Conservation (phyloP, 2,797 vertebrate species). For the Tamandua tetradactyla region DNA sequence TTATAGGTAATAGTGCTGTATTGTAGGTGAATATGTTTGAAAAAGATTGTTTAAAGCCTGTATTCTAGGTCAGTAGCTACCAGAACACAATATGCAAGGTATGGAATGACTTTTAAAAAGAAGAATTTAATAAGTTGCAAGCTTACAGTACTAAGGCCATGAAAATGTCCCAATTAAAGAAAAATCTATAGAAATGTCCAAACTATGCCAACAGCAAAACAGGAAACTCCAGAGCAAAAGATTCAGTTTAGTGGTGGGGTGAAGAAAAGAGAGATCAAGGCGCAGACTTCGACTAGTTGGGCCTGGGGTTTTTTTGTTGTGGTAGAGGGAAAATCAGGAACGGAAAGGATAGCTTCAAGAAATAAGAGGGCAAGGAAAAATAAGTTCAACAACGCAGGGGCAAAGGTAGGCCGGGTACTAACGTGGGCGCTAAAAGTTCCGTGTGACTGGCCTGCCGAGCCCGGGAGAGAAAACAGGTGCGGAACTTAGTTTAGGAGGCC, state of each 20-base stretch:
- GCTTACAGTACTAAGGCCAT: too few species aligned
- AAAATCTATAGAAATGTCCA: too few species aligned
- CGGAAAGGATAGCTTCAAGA: neutral
- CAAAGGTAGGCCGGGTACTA: constrained; percentile 17
- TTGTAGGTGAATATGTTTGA: too few species aligned
- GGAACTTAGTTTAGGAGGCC: neutral
- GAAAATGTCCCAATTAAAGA: too few species aligned
- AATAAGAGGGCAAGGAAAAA: neutral
- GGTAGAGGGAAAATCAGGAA: neutral
- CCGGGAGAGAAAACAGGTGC: neutral
- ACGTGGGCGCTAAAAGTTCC: neutral
- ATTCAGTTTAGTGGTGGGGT: neutral
- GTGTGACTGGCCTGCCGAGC: neutral
- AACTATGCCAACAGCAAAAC: neutral
- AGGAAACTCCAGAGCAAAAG: neutral
- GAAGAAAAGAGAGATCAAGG: neutral
- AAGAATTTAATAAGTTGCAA: too few species aligned
- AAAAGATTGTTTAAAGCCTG: too few species aligned
- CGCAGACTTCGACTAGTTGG: neutral
- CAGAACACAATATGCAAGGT: too few species aligned
- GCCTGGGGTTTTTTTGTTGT: neutral
- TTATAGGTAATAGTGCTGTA: too few species aligned
- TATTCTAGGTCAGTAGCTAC: too few species aligned
- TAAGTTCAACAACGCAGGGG: neutral
- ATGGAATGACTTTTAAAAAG: too few species aligned